Base-by-base conservation (phyloP, 2,113 vertebrate genomes). In the Chionis minor region DNA sequence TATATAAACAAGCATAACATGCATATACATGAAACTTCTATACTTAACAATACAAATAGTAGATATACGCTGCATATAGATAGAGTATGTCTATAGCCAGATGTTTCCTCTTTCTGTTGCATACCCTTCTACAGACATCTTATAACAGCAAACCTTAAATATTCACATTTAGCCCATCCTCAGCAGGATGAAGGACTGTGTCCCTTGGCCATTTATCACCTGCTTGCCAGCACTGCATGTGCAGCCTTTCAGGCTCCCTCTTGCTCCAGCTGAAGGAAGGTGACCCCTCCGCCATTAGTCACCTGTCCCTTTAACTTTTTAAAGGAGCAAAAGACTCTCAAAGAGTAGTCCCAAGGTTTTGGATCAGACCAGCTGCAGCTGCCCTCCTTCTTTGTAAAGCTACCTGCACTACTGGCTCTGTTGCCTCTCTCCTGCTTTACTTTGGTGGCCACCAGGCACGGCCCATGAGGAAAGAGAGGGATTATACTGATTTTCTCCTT, bases 141-240 rank as follows among this genome's bases (percentile, higher is more conserved):
- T 49, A 28, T 44, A 47, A 35, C 8, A 56, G 24, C 33, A 80
- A 88, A 88, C 55, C 3, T 47, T 9, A 55, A 49, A 33, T 19
- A 26, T 38, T 54, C 12, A 16, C 28, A 32, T 24, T 44, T 45
- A 27, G 42, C 8, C 15, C 1, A 1, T n/a, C 19, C 21, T 27
- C 35, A 32, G 13, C 1, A 1, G 49, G 32, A 62, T 14, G 30
- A 61, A 55, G 33, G 23, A 35, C 30, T 18, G 10, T 6, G 21
- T 65, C n/a, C 14, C 33, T 55, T 9, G 17, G 24, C 65, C 26
- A 8, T 8, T 18, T 33, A 27, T 14, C 77, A 44, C 47, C 24
- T 11, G 0, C 42, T 87, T 3, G 6, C 52, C 3, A 1, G 52
- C 47, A 49, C 47, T 51, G 22, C 49, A 23, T 51, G 21, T 23